Conservation (phyloP, 2,888 invertebrate species). For the Hesperia comma region DNA sequence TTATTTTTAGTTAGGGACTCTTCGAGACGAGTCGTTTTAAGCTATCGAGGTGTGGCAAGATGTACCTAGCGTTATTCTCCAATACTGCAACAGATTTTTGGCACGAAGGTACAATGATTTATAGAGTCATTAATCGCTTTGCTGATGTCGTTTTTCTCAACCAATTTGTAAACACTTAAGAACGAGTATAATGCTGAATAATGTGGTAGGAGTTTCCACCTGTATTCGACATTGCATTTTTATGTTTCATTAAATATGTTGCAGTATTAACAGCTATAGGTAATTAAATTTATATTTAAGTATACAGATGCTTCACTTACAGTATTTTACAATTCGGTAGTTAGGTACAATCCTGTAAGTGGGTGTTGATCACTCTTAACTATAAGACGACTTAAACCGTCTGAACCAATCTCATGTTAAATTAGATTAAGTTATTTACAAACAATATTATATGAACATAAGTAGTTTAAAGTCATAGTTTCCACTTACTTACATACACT, state of each 20-base stretch:
- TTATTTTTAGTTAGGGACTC: constrained; percentile 68
- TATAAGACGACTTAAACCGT: too few relatives aligned
- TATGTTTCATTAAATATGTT: neutral
- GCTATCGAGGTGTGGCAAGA: constrained; percentile 53
- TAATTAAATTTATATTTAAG: too few relatives aligned
- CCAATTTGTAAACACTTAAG: constrained; percentile 25
- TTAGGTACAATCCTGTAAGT: too few relatives aligned
- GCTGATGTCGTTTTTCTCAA: constrained; percentile 5
- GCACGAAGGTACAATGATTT: constrained; percentile 26
- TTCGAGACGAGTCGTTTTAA: constrained; percentile 66
- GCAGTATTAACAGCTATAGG: too few relatives aligned
- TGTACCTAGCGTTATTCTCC: constrained; percentile 15
- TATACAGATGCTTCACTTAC: too few relatives aligned
- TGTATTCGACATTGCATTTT: neutral
- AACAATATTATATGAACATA: too few relatives aligned
- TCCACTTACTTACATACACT: too few relatives aligned
- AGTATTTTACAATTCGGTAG: too few relatives aligned
- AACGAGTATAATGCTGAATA: constrained; percentile 1
- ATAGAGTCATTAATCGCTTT: constrained; percentile 22
- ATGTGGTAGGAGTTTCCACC: constrained; percentile 1
- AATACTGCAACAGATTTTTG: constrained; percentile 23
- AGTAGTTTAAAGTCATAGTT: too few relatives aligned
- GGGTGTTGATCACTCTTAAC: too few relatives aligned
- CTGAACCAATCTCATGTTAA: too few relatives aligned
- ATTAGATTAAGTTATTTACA: too few relatives aligned